phyloP scores from a whole-genome alignment of 2,797 vertebrate genomes.

The Melanotaenia parkinsoni region DNA sequence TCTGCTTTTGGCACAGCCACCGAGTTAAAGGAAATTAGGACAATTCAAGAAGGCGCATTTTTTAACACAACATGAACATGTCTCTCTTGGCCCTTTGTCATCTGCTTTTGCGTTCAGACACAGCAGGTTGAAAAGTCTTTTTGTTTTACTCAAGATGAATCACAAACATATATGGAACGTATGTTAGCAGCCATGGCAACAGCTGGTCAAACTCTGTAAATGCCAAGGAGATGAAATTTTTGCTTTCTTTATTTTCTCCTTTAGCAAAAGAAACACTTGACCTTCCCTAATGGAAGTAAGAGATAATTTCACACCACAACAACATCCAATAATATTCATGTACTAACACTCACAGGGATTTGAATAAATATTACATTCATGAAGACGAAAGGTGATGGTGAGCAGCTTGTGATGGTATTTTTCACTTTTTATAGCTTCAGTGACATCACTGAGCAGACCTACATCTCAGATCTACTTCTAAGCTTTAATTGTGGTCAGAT shows the following conservation, averaged over 20 bases:
- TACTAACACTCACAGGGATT: background rate
- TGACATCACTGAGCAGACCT: too few relatives aligned
- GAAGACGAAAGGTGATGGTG: background rate
- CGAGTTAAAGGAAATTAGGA: background rate
- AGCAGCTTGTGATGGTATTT: background rate
- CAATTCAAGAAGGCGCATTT: background rate
- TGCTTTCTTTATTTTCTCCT: background rate
- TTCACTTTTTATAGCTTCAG: background rate
- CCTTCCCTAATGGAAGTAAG: background rate
- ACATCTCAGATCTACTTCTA: background rate
- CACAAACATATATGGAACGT: background rate
- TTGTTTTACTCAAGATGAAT: background rate
- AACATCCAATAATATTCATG: background rate
- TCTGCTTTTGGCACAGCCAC: slow-evolving; percentile 1
- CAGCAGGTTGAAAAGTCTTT: background rate
- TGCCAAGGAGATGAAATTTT: background rate
- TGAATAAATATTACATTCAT: background rate
- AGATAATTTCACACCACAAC: background rate
- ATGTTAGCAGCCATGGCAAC: background rate
- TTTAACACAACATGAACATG: background rate
- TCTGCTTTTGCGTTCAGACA: background rate
- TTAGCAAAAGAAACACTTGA: background rate
- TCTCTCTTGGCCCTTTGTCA: background rate
- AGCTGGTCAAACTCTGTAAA: background rate
- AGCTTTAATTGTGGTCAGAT: background rate